Percentiles rank a stretch among this genome's conserved stretches.
Conservation (phyloP, 2,888 invertebrate genomes). For the Lomographa bimaculata region DNA sequence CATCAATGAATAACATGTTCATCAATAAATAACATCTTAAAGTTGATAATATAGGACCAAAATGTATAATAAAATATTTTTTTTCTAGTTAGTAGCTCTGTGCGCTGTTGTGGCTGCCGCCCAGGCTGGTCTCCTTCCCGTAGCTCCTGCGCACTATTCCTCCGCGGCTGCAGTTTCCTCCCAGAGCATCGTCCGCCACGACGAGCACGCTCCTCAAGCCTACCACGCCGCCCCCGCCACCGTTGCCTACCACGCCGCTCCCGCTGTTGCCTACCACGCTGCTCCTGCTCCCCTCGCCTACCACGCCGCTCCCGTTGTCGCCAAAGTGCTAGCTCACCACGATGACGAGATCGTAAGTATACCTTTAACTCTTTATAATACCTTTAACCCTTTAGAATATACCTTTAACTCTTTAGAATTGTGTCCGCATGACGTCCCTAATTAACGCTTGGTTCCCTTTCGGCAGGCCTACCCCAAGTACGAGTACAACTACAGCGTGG, state of each 20-base stretch:
- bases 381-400: no score
- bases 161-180: slow-evolving; percentile 60
- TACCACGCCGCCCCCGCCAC: slow-evolving; percentile 32
- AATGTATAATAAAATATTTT: no score
- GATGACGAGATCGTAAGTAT: slow-evolving; percentile 48
- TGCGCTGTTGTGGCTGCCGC: slow-evolving; percentile 57
- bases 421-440: no score
- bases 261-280: slow-evolving; percentile 32
- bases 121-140: slow-evolving; percentile 57
- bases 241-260: slow-evolving; percentile 19
- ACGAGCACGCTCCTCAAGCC: slow-evolving; percentile 44
- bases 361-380: not conserved
- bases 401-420: no score
- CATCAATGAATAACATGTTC: no score
- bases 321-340: slow-evolving; percentile 44
- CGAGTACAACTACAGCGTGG: slow-evolving; percentile 81
- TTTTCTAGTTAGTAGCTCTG: slow-evolving; percentile 39
- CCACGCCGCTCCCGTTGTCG: slow-evolving; percentile 47
- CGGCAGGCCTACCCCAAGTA: slow-evolving; percentile 69
- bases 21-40: no score
- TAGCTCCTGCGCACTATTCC: slow-evolving; percentile 52
- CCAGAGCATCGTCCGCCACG: slow-evolving; percentile 63
- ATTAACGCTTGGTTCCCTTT: not conserved
- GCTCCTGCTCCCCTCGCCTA: slow-evolving; percentile 36
- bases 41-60: no score